phyloP scores from a whole-genome alignment of 2,113 vertebrate species.

The Coptodon rendalli region DNA sequence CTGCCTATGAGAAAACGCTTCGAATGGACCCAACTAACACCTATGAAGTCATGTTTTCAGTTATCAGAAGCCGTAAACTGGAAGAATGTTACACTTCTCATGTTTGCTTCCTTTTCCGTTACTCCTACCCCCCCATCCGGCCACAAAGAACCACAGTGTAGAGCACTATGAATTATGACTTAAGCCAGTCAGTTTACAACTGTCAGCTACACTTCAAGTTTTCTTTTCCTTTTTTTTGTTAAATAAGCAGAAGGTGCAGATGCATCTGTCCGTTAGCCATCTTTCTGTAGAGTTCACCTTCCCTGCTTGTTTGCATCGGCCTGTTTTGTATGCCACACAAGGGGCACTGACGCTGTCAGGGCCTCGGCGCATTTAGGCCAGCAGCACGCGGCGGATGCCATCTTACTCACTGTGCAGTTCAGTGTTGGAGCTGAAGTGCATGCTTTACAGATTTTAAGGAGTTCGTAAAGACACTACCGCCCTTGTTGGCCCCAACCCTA shows the following conservation, averaged over 20 bases:
- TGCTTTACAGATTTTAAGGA: background rate
- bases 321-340: constrained; percentile 1
- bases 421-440: background rate
- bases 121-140: background rate
- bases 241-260: background rate
- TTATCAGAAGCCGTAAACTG: background rate
- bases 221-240: background rate
- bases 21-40: constrained; percentile 8
- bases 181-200: background rate
- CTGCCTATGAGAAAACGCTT: constrained; percentile 2
- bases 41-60: background rate
- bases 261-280: background rate
- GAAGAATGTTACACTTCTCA: constrained; percentile 7
- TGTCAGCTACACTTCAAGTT: background rate
- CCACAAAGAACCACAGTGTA: background rate
- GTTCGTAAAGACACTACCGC: background rate
- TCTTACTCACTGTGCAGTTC: background rate
- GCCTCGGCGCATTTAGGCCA: background rate
- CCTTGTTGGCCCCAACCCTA: background rate
- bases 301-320: background rate
- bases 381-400: background rate
- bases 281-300: background rate
- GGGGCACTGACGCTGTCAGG: background rate
- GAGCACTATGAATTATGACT: background rate
- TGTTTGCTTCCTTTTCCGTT: background rate